Evolutionary conservation across 2,888 invertebrate species (phyloP).

Genomic region (Chrysodeixis includens): DNA sequence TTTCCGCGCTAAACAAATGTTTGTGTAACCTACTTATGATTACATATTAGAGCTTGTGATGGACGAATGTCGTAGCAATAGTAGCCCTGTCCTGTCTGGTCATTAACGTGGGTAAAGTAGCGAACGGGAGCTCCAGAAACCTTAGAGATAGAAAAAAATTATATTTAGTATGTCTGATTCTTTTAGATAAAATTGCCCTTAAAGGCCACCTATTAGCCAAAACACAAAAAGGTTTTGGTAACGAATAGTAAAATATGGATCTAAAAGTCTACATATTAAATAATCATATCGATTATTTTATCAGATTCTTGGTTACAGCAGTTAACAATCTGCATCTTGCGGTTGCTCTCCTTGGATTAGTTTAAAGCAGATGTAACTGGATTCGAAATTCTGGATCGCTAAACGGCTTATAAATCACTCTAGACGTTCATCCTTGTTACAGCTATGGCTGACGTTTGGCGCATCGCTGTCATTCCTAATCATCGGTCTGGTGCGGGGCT

Average conservation of each 20-base stretch:
- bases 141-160: too few species aligned
- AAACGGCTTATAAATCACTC: slow-evolving; percentile 19
- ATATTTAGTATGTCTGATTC: too few species aligned
- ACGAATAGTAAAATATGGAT: too few species aligned
- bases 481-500: slow-evolving; percentile 89
- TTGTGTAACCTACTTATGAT: not conserved
- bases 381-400: slow-evolving; percentile 9
- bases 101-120: too few species aligned
- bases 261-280: too few species aligned
- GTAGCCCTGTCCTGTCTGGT: too few species aligned
- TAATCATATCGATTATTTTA: not conserved
- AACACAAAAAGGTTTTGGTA: too few species aligned
- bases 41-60: too few species aligned
- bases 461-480: slow-evolving; percentile 89
- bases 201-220: too few species aligned
- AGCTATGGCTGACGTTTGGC: slow-evolving; percentile 89
- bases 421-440: slow-evolving; percentile 55
- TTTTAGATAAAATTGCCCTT: too few species aligned
- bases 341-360: not conserved
- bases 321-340: not conserved
- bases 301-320: not conserved
- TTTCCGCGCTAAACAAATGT: not conserved
- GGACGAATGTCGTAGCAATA: too few species aligned
- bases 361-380: slow-evolving; percentile 6
- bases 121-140: too few species aligned